Evolutionary conservation across 2,113 vertebrate genomes (phyloP), one percentile per base, ranked within the genome.

Genomic region (Proterorhinus semilunaris): DNA sequence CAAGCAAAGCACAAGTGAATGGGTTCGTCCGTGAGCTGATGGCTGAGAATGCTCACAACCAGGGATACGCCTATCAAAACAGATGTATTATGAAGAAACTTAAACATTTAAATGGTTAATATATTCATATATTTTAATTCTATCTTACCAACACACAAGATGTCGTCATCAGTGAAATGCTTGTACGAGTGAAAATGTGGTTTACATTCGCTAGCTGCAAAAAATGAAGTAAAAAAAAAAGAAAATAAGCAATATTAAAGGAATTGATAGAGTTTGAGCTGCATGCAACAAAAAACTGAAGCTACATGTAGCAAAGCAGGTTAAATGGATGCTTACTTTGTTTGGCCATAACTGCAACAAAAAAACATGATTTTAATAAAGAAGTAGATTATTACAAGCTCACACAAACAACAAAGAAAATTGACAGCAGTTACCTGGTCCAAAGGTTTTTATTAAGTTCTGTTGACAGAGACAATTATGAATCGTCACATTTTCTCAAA

Each of bases 1-100:
- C 90, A 91, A 8, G 82, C 86, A 10, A 86, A 86, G 66, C 90
- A 91, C 11, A 89, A 0, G 17, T 79, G 80, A 16, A 87, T 0
- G 0, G 78, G 54, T 0, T 75, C 5, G 0, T 2, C 1, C 0
- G 21, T 4, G 8, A 0, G 5, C 21, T 64, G 1, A 8, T 65
- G 64, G 79, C 58, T 61, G 74, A 83, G 0, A 10, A 71, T 88
- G 0, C 65, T 44, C 64, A 87, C 76, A 46, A 90, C 58, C 58
- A 86, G 64, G 36, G 79, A 6, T 2, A 62, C 8, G 45, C 84
- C 85, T 87, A 12, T 54, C 53, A 63, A 54, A 4, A 67, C 4
- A 42, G 46, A 67, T 21, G 27, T 36, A 36, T 36, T 36, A 36
- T 36, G 27, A 36, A 36, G 27, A 36, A 36, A 36, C 27, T 36